Evolutionary conservation across 2,113 vertebrate species (phyloP).

Genomic region (Cyanoramphus novaezelandiae): DNA sequence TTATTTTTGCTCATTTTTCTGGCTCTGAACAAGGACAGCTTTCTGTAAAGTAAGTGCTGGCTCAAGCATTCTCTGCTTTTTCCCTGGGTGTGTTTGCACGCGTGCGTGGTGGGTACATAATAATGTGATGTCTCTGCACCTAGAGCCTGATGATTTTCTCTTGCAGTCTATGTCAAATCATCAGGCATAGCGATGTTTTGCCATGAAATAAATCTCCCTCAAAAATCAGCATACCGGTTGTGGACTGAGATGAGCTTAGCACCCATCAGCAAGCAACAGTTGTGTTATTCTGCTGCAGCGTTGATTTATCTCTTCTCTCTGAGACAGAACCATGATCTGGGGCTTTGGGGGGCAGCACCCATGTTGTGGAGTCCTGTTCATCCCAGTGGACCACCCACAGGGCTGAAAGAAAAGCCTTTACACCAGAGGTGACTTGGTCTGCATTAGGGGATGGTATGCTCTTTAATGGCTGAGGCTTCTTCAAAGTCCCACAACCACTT

Average conservation of each 20-base stretch:
- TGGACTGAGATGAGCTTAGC: not conserved
- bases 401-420: not conserved
- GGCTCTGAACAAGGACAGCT: not conserved
- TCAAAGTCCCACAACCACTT: not conserved
- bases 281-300: fast-evolving
- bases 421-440: not conserved
- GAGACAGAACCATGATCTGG: not conserved
- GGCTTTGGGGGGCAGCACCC: not conserved
- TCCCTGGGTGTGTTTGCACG: not conserved
- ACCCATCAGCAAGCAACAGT: not conserved
- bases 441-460: not conserved
- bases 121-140: not conserved
- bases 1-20: slow-evolving; percentile 5
- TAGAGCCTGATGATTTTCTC: not conserved
- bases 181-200: not conserved
- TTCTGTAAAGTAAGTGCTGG: slow-evolving; percentile 10
- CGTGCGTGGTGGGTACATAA: not conserved
- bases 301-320: not conserved
- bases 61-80: slow-evolving; percentile 18
- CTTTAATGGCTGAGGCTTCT: not conserved
- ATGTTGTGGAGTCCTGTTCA: not conserved
- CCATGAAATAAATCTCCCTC: not conserved
- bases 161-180: not conserved
- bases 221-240: not conserved
- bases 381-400: not conserved